phyloP scores from a whole-genome alignment of 2,888 invertebrate genomes.

The Drosophila leonis region DNA sequence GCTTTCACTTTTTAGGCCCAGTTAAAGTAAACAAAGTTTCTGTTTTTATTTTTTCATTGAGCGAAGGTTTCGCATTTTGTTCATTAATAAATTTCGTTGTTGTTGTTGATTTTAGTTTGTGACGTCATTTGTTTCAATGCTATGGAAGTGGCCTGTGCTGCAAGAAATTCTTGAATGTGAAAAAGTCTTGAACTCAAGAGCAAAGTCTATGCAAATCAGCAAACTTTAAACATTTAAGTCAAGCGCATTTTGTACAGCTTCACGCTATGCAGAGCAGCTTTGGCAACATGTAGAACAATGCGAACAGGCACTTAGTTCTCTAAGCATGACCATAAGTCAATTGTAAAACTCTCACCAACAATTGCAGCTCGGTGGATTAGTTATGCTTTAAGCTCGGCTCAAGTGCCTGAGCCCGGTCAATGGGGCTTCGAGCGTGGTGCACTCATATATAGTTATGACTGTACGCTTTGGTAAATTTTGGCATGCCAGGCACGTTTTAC shows the following conservation, averaged over 20 bases:
- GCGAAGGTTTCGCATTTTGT: constrained; percentile 37
- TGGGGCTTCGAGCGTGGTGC: constrained; percentile 29
- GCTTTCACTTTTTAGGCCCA: constrained; percentile 72
- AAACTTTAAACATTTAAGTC: not conserved
- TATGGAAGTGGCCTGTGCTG: not conserved
- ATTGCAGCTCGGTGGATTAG: constrained; percentile 50
- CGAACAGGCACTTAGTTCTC: constrained; percentile 8
- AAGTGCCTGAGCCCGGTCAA: constrained; percentile 40
- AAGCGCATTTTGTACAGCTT: constrained; percentile 3
- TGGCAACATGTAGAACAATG: constrained; percentile 44
- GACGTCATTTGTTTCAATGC: constrained; percentile 34
- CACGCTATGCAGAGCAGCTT: not conserved
- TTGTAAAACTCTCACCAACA: constrained; percentile 56
- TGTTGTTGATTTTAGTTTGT: constrained; percentile 30
- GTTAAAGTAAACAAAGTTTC: constrained; percentile 51
- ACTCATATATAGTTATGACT: constrained; percentile 49
- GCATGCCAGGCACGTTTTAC: constrained; percentile 75
- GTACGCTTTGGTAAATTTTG: constrained; percentile 54
- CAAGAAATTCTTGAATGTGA: not conserved
- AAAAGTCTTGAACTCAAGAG: not conserved
- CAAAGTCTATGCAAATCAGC: not conserved
- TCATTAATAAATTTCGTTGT: constrained; percentile 27
- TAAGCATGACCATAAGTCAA: constrained; percentile 34
- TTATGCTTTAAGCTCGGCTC: constrained; percentile 43
- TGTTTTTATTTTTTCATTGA: constrained; percentile 19